Base-by-base conservation (phyloP, 2,113 vertebrate species). In the Polypterus bichir region DNA sequence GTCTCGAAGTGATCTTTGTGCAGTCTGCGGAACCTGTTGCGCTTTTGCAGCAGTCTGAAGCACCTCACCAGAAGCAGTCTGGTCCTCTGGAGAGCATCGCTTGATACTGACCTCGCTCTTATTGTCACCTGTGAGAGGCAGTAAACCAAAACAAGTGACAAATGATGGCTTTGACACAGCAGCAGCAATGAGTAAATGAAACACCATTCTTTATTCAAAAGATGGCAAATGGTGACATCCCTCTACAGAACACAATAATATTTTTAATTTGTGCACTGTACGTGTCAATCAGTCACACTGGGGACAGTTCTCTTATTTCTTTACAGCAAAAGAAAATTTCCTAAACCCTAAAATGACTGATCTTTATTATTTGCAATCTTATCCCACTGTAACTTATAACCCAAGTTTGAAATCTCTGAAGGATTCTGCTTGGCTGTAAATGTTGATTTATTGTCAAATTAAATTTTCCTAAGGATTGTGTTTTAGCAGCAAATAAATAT, bases 1-100 rank as follows among this genome's bases (percentile, higher is more conserved):
- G 76, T 84, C 77, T 75, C 76, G 70, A 62, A 76, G 69, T 67
- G 77, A 74, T 71, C 69, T 65, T 68, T 71, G 70, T 58, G 47
- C 51, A n/a, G 67, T 82, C 77, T 82, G 77, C 73, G 78, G 76
- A 67, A 69, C 63, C 51, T 70, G 65, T 58, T 66, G 60, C 56
- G 27, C 27, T 27, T 27, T 27, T 27, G 27, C 27, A 27, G 54
- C 10, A 58, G 48, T 49, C 11, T 62, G 69, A 60, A 66, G 62
- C 5, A 51, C 64, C 60, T 69, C 66, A 54, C 64, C 69, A 49
- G 73, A 65, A 54, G 73, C 73, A 64, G 71, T 68, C 67, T 62
- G 72, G 57, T 72, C 65, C 61, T 62, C 63, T 56, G 57, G 54
- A 68, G 62, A 53, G 52, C 64, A 66, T 44, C 63, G 64, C 65